A percentile compares a stretch with the other conserved stretches of the same genome.
phyloP scores from a whole-genome alignment of 2,113 vertebrate genomes.

The Etheostoma cragini region DNA sequence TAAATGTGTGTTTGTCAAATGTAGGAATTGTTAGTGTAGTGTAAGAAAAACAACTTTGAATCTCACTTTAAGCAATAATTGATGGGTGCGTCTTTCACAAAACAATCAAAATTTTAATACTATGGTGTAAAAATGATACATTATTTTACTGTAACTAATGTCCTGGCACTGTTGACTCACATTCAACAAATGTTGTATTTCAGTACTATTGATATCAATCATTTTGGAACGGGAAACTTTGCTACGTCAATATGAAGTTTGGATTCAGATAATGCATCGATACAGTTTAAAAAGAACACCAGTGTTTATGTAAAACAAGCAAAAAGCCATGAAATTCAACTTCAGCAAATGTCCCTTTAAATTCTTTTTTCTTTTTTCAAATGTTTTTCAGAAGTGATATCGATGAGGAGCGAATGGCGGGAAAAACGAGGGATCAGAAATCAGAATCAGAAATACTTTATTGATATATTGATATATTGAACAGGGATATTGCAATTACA shows the following conservation, averaged over 20 bases:
- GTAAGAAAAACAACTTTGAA: background rate
- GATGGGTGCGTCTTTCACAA: background rate
- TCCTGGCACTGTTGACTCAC: background rate
- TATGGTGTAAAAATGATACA: background rate
- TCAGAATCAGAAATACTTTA: too few species aligned
- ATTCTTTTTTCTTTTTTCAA: too few species aligned
- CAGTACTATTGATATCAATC: background rate
- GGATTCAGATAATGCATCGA: background rate
- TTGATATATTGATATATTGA: too few species aligned
- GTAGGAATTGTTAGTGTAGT: background rate
- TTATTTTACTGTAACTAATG: background rate
- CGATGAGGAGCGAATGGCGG: background rate
- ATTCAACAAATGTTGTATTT: background rate
- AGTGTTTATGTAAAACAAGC: background rate
- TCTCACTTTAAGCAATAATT: background rate
- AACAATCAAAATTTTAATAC: background rate
- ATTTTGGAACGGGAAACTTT: background rate
- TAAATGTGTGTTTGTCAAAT: background rate
- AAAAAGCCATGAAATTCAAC: background rate
- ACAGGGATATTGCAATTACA: background rate
- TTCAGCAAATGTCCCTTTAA: background rate
- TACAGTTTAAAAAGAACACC: background rate
- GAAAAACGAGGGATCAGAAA: too few species aligned
- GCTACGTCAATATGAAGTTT: background rate
- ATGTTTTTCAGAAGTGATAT: background rate